Percentiles rank a stretch among this genome's conserved stretches.
These are phyloP conservation scores for Lophura nycthemera DNA, from an alignment of 2,113 vertebrate genomes.

Conservation along the genomic window DNA sequence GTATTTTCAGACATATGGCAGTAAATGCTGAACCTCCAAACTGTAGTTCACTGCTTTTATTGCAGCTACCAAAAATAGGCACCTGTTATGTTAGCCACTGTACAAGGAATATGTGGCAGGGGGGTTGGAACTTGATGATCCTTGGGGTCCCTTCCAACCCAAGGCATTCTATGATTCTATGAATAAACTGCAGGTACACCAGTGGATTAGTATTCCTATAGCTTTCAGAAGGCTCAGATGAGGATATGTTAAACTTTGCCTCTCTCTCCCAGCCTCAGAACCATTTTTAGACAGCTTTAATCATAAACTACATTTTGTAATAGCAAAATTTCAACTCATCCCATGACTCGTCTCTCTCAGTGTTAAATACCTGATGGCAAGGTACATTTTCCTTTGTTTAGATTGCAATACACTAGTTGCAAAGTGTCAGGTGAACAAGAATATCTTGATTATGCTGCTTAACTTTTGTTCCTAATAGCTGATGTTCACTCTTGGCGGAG, in stretches of 20 bases:
- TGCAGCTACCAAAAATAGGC: background rate
- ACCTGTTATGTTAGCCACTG: background rate
- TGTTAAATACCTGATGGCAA: background rate
- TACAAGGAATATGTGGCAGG: background rate
- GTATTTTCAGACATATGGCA: background rate
- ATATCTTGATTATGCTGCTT: background rate
- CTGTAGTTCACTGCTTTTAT: background rate
- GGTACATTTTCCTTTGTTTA: background rate
- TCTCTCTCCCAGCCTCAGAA: background rate
- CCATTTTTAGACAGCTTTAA: background rate
- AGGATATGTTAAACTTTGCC: background rate
- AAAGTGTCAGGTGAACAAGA: background rate
- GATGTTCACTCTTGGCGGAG: background rate
- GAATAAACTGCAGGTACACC: background rate
- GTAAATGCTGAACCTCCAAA: background rate
- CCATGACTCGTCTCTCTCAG: background rate
- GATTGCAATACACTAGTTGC: background rate
- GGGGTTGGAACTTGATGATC: too few species aligned
- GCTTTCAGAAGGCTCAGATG: background rate
- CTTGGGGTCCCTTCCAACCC: too few species aligned
- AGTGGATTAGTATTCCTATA: background rate
- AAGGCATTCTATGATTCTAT: too few species aligned
- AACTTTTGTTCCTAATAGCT: background rate
- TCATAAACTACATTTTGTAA: background rate
- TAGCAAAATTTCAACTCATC: background rate